These are phyloP conservation scores for Piprites chloris DNA, from an alignment of 2,113 vertebrate genomes.

Conservation along the genomic window DNA sequence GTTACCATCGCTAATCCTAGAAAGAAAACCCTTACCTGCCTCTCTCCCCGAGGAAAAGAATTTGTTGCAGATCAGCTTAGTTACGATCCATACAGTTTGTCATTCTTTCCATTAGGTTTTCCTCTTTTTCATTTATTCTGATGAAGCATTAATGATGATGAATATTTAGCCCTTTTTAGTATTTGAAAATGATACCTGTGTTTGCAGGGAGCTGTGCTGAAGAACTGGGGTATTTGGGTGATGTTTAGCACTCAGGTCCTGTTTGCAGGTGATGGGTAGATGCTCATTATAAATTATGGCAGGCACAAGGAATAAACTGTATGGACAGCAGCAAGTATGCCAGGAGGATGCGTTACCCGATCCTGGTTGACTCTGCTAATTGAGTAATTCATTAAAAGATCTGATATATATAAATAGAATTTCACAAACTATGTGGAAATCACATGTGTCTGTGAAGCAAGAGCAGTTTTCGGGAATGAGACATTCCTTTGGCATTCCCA, in stretches of 20 bases:
- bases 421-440: background rate
- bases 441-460: background rate
- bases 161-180: background rate
- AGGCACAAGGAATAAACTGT: fast-evolving
- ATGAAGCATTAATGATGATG: background rate
- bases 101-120: background rate
- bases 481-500: background rate
- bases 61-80: background rate
- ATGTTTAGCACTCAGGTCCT: background rate
- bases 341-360: background rate
- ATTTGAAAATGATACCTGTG: background rate
- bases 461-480: background rate
- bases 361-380: background rate
- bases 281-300: background rate
- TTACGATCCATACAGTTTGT: background rate
- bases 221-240: background rate
- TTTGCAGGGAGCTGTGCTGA: background rate
- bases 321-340: background rate
- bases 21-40: background rate
- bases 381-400: background rate
- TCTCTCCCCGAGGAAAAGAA: background rate
- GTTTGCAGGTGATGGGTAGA: background rate
- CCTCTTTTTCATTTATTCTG: background rate
- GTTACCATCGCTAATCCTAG: background rate
- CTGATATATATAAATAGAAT: background rate